Conservation (phyloP, 2,797 vertebrate genomes). For the Setipinna tenuifilis region DNA sequence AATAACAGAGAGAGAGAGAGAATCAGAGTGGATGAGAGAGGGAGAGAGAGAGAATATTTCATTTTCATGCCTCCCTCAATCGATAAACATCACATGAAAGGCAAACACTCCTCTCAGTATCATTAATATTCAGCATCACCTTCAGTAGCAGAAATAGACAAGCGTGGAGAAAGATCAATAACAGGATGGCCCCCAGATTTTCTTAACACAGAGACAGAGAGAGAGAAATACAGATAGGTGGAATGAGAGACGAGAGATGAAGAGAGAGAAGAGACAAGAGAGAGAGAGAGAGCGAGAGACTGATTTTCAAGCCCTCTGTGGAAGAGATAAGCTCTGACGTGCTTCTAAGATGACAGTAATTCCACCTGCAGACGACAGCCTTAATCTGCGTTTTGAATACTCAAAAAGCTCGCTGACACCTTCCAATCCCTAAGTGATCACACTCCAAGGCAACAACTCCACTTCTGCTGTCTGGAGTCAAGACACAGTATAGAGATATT, state of each 20-base stretch:
- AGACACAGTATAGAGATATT: not conserved
- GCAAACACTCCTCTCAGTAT: slow-evolving; percentile 24
- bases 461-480: not conserved
- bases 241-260: too few relatives aligned
- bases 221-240: not conserved
- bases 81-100: slow-evolving; percentile 44
- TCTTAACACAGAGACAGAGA: not conserved
- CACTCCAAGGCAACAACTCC: not conserved
- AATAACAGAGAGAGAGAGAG: not conserved
- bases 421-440: not conserved
- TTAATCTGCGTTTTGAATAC: not conserved
- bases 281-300: too few relatives aligned
- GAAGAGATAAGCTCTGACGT: not conserved
- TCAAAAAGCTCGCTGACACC: not conserved
- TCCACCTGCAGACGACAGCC: not conserved
- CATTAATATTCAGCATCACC: slow-evolving; percentile 38
- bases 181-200: not conserved
- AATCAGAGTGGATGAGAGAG: not conserved
- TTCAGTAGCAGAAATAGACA: slow-evolving; percentile 26
- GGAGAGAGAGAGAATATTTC: slow-evolving; percentile 13
- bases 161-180: slow-evolving; percentile 32
- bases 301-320: not conserved
- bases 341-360: not conserved
- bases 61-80: slow-evolving; percentile 27
- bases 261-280: not conserved